These are phyloP conservation scores for Grammomys surdaster DNA, from an alignment of 2,113 vertebrate species.

Conservation along the genomic window DNA sequence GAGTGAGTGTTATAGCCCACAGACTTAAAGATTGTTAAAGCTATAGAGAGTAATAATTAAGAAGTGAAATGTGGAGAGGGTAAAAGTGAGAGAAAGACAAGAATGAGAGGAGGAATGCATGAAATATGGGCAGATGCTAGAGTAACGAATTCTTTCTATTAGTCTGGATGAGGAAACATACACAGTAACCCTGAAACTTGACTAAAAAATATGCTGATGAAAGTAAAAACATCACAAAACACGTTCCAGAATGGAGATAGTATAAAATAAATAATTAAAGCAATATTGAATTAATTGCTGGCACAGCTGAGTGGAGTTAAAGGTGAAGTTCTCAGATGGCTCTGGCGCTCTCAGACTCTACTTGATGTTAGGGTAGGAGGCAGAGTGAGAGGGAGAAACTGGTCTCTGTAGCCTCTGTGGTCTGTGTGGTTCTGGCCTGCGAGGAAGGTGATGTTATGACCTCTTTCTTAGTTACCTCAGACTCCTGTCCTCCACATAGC, in stretches of 20 bases:
- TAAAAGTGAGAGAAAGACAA: not conserved
- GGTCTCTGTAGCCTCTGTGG: not conserved
- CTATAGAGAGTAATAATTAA: not conserved
- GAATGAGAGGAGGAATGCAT: not conserved
- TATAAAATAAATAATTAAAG: not conserved
- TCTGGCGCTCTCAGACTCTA: not conserved
- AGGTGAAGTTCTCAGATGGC: not conserved
- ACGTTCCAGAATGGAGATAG: not conserved
- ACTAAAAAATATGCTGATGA: not conserved
- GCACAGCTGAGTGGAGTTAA: not conserved
- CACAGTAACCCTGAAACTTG: not conserved
- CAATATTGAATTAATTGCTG: not conserved
- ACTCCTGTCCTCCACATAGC: not conserved
- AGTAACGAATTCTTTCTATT: not conserved
- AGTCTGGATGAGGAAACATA: not conserved
- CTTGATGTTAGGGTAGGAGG: no score
- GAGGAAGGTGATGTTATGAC: not conserved
- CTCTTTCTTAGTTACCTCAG: not conserved
- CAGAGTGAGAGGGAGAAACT: not conserved
- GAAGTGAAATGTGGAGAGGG: not conserved
- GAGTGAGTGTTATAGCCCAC: no score
- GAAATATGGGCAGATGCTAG: not conserved
- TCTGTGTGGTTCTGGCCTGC: not conserved
- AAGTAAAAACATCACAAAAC: no score
- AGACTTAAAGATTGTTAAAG: not conserved